Base-by-base conservation (phyloP, 2,797 vertebrate genomes). In the Takifugu rubripes region DNA sequence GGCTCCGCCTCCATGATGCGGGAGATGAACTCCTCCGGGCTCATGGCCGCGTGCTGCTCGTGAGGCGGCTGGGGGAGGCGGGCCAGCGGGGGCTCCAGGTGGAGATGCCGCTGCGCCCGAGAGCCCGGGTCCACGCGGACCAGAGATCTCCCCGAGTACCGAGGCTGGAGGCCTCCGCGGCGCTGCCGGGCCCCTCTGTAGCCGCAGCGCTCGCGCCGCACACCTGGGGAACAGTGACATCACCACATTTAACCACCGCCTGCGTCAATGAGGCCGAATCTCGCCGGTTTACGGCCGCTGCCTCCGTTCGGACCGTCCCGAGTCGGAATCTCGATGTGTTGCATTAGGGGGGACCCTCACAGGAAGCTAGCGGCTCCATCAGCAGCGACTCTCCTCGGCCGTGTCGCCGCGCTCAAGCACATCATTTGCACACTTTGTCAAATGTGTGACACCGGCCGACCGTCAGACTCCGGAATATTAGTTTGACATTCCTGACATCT, bases 1-100 rank as follows among this genome's bases (percentile, higher is more conserved):
- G 97, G 96, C 66, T 99, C 97, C 0, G 97, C 97, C 64, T 98
- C 95, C 42, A 96, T 87, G 47, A 99, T 92, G 0, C 92, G 92
- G 17, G 91, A 86, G 70, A 99, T 92, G 68, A 99, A 92, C 81
- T 97, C 94, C 77, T 98, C 93, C 0, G 96, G 93, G 27, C 88
- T 94, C 81, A 94, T 84, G 0, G 83, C 3, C 0, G 82, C 73
- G 56, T 82, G 78, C 52, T 89, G 88, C 1, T 59, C 66, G 44
- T 57, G 54, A 46, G 83, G 87, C 0, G 7, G 10, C 12, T 88
- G 87, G 0, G 79, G 60, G 0, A 88, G 75, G 0, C 90, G 55
- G 81, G 77, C 0, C 0, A 79, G 50, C 0, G 82, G 81, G 0
- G 84, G 43, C 73, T 78, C 87, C 81, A 84, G 54, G 81, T 68